A percentile compares a stretch with the other conserved stretches of the same genome.
Evolutionary conservation across 2,888 invertebrate genomes (phyloP).

Genomic region (Aphodius sticticus): DNA sequence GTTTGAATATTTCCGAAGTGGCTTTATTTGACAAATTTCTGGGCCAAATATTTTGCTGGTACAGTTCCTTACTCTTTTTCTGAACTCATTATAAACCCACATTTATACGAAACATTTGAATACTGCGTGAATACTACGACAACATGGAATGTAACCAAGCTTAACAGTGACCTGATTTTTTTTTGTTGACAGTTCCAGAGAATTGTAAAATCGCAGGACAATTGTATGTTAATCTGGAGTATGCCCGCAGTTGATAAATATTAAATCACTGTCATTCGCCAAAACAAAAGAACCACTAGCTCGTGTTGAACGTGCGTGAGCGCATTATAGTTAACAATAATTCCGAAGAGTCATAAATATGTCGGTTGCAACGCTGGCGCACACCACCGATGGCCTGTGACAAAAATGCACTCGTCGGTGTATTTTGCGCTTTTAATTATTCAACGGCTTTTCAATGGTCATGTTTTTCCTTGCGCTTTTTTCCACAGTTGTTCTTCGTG

Average conservation of each 20-base stretch:
- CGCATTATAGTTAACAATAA: slow-evolving; percentile 34
- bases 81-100: no score
- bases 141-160: no score
- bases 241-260: slow-evolving; percentile 24
- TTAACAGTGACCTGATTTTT: not conserved
- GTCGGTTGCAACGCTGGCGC: slow-evolving; percentile 28
- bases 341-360: slow-evolving; percentile 38
- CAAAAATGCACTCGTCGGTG: slow-evolving; percentile 34
- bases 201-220: not conserved
- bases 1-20: no score
- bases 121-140: no score
- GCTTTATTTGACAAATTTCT: no score
- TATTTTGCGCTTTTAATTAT: slow-evolving; percentile 32
- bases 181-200: not conserved
- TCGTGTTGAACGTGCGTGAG: slow-evolving; percentile 24
- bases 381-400: slow-evolving; percentile 24
- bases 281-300: slow-evolving; percentile 17
- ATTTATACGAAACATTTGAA: no score
- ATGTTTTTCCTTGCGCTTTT: slow-evolving; percentile 27
- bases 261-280: slow-evolving; percentile 11
- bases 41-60: no score
- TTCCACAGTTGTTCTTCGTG: slow-evolving; percentile 18
- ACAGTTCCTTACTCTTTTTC: no score
- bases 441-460: slow-evolving; percentile 28
- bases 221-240: slow-evolving; percentile 26